Evolutionary conservation across 2,797 vertebrate species (phyloP), one percentile per base, ranked within the genome.

Genomic region (Triplophysa bombifrons): DNA sequence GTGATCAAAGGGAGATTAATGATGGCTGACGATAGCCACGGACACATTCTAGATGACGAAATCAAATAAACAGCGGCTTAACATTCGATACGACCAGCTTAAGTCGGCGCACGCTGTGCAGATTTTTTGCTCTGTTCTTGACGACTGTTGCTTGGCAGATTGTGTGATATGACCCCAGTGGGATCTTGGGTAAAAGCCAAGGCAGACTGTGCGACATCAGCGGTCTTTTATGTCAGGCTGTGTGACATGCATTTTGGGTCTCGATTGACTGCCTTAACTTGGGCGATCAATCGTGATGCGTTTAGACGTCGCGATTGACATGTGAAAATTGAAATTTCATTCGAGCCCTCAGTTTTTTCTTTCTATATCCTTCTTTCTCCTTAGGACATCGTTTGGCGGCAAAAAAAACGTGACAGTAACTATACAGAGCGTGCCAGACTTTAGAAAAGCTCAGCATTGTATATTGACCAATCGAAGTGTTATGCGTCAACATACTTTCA

Each of bases 1-100:
- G 41, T 86, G 86, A 90, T 90, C 86, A 90, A 91, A 89, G 82
- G 38, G 19, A 83, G 77, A 84, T 73, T 76, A 75, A 84, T 83
- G 44, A 80, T 80, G 80, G 30, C 46, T 73, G 86, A 69, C 48
- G 61, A 79, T 82, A 79, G 73, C 74, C 77, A 56, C 61, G 46
- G 63, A 67, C 58, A 64, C 30, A 72, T 83, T 66, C 69, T 55
- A 72, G 72, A 78, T 73, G 70, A 78, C 14, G 75, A 72, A 82
- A 78, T 82, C 61, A 44, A 72, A 80, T 78, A 72, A 84, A 61
- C 55, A 51, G 41, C 19, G 1, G 56, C 44, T 41, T 58, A 76
- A 74, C 41, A 41, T 55, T 13, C 20, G 46, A 76, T 76, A 50
- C 46, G 44, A 20, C 48, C 30, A 60, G 19, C 56, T 80, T 61